Base-by-base conservation (phyloP, 2,113 vertebrate species). In the Toxotes jaculatrix region DNA sequence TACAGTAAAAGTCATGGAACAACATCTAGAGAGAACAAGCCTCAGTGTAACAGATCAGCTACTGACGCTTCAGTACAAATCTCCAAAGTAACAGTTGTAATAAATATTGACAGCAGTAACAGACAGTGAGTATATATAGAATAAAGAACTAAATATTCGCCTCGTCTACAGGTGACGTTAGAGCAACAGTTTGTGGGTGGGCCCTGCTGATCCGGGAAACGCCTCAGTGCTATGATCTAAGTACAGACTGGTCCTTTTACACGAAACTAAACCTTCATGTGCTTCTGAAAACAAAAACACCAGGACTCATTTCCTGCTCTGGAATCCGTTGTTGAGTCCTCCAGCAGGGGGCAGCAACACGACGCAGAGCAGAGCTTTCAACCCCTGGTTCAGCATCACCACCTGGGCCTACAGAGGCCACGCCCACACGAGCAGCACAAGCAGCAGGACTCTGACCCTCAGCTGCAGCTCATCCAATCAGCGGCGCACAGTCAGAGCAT, bases 41-140 rank as follows among this genome's bases (percentile, higher is more conserved):
- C 4, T 84, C 42, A 71, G 40, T 49, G 19, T 16, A 45, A 80
- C 74, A 79, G 69, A 73, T 78, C 65, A 49, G 49, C 74, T 63
- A 82, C 69, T 31, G 59, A 56, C 4, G 36, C 64, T 65, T 79
- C 70, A 76, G 84, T 77, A 80, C 78, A 79, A 86, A 81, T 31
- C 40, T 4, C 56, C 17, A 79, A 78, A 84, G 57, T 45, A 62
- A 69, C 17, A 66, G 23, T 19, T 74, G 21, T 72, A 45, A 81
- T 82, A 84, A 80, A 88, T 80, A 77, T 49, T n/a, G n/a, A 63
- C 4, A 63, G 64, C 51, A 60, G 49, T 6, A 76, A 60, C 51
- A 63, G 64, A 64, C 53, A 0, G 31, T 34, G 1, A 31, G 67
- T 56, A 66, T 74, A 79, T 80, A 49, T n/a, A 77, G 66, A 67